Conservation (phyloP, 2,888 invertebrate genomes). For the Drosophila algonquin region DNA sequence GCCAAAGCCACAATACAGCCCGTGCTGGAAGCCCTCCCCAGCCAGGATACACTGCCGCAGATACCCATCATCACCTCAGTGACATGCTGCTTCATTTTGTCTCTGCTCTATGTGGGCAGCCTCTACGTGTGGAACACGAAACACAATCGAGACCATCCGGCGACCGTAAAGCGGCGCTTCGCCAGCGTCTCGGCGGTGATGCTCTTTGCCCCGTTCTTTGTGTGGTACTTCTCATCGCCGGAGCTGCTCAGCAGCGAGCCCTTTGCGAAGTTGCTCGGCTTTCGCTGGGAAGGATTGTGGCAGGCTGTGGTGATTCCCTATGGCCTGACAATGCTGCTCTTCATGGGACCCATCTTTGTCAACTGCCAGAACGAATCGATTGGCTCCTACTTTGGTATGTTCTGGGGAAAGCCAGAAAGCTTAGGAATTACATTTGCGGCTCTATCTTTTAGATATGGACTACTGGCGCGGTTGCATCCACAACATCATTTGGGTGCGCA, state of each 20-base stretch:
- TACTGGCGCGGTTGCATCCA: constrained; percentile 89
- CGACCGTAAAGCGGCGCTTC: constrained; percentile 94
- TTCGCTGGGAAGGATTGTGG: constrained; percentile 89
- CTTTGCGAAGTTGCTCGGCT: constrained; percentile 89
- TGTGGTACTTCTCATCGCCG: constrained; percentile 89
- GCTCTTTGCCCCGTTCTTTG: constrained; percentile 90
- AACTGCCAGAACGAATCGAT: constrained; percentile 88
- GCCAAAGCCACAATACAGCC: constrained; percentile 24
- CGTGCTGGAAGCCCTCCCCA: neutral
- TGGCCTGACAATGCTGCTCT: constrained; percentile 91
- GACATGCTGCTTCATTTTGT: constrained; percentile 90
- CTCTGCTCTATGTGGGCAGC: constrained; percentile 92
- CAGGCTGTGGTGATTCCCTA: constrained; percentile 90
- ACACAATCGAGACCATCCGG: constrained; percentile 93
- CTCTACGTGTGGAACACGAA: constrained; percentile 93
- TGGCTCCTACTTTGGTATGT: constrained; percentile 88
- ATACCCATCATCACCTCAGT: constrained; percentile 87
- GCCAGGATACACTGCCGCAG: constrained; percentile 54
- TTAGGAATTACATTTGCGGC: neutral
- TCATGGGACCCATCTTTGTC: constrained; percentile 92
- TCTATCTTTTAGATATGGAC: constrained; percentile 86
- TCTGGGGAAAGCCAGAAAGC: neutral
- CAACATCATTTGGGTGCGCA: constrained; percentile 93
- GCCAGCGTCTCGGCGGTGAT: constrained; percentile 93
- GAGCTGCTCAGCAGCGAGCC: constrained; percentile 86